Percentiles rank a stretch among this genome's conserved stretches.
These are phyloP conservation scores for Urosaurus nigricauda DNA, from an alignment of 2,797 vertebrate species.

Conservation along the genomic window DNA sequence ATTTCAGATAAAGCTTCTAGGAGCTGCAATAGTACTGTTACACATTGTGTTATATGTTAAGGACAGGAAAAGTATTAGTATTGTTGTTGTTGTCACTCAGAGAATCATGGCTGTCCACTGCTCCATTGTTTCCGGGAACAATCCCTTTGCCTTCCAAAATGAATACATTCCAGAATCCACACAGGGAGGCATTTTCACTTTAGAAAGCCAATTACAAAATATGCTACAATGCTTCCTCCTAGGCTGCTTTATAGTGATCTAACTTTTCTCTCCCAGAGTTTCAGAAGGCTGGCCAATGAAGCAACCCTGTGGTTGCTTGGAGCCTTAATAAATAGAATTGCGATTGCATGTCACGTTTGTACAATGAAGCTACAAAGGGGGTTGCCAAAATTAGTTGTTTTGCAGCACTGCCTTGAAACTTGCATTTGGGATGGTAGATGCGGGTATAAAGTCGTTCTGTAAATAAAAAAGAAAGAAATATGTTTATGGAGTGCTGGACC, in stretches of 20 bases:
- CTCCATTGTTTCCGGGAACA: not conserved
- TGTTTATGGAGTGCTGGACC: too few relatives aligned
- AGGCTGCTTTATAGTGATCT: not conserved
- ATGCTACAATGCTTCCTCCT: not conserved
- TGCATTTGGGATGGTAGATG: not conserved
- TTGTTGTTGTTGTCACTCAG: too few relatives aligned
- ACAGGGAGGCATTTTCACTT: not conserved
- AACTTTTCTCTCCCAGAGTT: not conserved
- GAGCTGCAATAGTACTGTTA: not conserved
- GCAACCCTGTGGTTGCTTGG: not conserved
- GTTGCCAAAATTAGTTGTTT: not conserved
- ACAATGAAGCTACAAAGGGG: not conserved
- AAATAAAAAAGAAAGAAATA: not conserved
- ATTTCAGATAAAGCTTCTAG: constrained; percentile 5
- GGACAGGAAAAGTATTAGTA: not conserved
- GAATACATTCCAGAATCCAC: not conserved
- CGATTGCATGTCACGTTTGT: not conserved
- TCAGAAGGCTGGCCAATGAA: not conserved
- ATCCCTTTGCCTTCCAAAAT: not conserved
- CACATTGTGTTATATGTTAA: not conserved
- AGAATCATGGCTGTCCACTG: not conserved
- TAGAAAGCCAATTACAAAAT: constrained; percentile 15
- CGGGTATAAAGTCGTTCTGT: not conserved
- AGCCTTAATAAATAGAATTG: constrained; percentile 3
- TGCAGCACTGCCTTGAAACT: not conserved